Evolutionary conservation across 1,140 invertebrate species (phyloP).

Genomic region (Trachymyrmex cornetzi): DNA sequence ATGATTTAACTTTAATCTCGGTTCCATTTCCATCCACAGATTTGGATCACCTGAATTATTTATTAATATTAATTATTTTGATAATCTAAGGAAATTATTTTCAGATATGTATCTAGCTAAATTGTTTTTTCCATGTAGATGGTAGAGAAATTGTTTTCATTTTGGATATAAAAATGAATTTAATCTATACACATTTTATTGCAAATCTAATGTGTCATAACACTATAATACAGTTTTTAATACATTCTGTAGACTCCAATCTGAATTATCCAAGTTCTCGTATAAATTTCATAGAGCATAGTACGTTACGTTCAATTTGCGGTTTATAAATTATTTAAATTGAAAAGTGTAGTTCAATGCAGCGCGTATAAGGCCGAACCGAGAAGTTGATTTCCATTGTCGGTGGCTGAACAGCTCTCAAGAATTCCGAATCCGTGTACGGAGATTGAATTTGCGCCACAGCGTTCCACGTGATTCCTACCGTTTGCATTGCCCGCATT

Average conservation of each 20-base stretch:
- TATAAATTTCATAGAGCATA: neutral
- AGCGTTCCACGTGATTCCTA: slow-evolving; percentile 62
- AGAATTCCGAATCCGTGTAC: slow-evolving; percentile 71
- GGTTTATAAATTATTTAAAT: slow-evolving; percentile 37
- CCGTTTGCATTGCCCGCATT: slow-evolving; percentile 71
- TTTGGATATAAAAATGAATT: neutral
- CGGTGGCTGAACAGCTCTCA: slow-evolving; percentile 66
- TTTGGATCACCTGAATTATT: too few relatives aligned
- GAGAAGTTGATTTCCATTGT: slow-evolving; percentile 76
- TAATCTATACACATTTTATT: neutral
- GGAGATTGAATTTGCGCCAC: slow-evolving; percentile 70
- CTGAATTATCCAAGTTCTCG: neutral
- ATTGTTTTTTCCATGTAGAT: neutral
- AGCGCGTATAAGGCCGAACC: slow-evolving; percentile 24
- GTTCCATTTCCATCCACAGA: too few relatives aligned
- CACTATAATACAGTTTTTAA: neutral
- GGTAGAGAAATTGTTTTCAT: neutral
- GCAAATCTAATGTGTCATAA: neutral
- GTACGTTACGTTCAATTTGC: neutral
- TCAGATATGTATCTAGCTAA: too few relatives aligned
- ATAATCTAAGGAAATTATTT: too few relatives aligned
- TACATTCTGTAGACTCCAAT: neutral
- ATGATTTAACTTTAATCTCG: too few relatives aligned
- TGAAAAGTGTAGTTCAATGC: slow-evolving; percentile 19
- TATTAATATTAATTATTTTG: too few relatives aligned